phyloP scores from a whole-genome alignment of 2,888 invertebrate species.

The Bugula neritina region DNA sequence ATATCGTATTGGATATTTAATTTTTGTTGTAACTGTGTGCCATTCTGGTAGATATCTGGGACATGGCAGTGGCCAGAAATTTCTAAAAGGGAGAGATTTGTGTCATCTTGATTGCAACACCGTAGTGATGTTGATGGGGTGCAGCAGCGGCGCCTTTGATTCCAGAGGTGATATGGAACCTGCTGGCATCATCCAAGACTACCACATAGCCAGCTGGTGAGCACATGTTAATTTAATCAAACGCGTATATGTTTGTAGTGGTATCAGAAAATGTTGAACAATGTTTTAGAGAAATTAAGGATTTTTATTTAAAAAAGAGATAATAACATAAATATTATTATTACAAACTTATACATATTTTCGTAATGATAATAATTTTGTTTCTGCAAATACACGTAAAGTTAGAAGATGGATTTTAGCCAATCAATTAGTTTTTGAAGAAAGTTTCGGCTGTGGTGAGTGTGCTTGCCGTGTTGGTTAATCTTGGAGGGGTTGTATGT shows the following conservation, averaged over 20 bases:
- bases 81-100: conserved; percentile 59
- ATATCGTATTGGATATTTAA: too few species aligned
- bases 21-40: too few species aligned
- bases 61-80: conserved; percentile 69
- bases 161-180: conserved; percentile 59
- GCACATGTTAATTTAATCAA: too few species aligned
- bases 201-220: conserved; percentile 65
- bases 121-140: conserved; percentile 65
- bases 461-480: too few species aligned
- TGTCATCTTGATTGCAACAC: conserved; percentile 59
- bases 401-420: neutral
- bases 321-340: too few species aligned
- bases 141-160: conserved; percentile 62
- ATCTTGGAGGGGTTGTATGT: neutral
- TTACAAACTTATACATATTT: too few species aligned
- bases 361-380: too few species aligned
- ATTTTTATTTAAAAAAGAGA: too few species aligned
- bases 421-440: neutral
- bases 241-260: too few species aligned
- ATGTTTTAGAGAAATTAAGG: too few species aligned
- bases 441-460: neutral
- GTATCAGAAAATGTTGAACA: too few species aligned
- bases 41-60: conserved; percentile 63
- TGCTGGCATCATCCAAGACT: conserved; percentile 61
- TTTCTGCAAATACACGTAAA: too few species aligned